phyloP scores from a whole-genome alignment of 2,888 invertebrate genomes.

The Hemithea aestivaria region DNA sequence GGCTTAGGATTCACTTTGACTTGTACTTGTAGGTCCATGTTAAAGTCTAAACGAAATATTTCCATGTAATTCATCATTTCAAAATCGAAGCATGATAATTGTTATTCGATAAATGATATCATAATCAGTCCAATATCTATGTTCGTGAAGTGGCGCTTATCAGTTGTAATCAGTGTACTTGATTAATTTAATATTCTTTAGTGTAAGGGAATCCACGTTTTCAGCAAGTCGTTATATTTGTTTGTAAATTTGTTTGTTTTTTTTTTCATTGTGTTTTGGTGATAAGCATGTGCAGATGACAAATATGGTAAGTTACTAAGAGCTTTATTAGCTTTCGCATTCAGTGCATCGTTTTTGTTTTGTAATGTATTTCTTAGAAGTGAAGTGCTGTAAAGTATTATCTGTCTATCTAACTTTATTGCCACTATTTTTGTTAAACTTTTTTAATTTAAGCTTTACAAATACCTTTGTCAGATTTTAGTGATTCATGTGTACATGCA shows the following conservation, averaged over 20 bases:
- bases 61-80: conserved; percentile 35
- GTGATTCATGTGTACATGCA: too few relatives aligned
- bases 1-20: too few relatives aligned
- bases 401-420: too few relatives aligned
- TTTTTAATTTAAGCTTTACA: too few relatives aligned
- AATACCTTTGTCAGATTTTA: too few relatives aligned
- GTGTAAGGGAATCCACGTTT: conserved; percentile 30
- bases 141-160: conserved; percentile 56
- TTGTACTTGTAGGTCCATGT: too few relatives aligned
- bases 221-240: conserved; percentile 19
- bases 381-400: too few relatives aligned
- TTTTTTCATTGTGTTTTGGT: conserved; percentile 28
- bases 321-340: too few relatives aligned
- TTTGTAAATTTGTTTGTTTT: conserved; percentile 24
- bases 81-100: conserved; percentile 37
- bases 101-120: conserved; percentile 47
- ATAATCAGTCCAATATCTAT: conserved; percentile 51
- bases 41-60: conserved; percentile 20
- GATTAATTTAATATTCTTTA: conserved; percentile 27
- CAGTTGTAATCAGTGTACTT: conserved; percentile 40
- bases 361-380: too few relatives aligned
- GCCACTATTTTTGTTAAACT: too few relatives aligned
- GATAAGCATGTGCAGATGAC: conserved; percentile 27
- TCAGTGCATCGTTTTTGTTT: too few relatives aligned
- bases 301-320: conserved; percentile 37